Evolutionary conservation across 2,797 vertebrate species (phyloP), one percentile per base, ranked within the genome.

Genomic region (Dermochelys coriacea): DNA sequence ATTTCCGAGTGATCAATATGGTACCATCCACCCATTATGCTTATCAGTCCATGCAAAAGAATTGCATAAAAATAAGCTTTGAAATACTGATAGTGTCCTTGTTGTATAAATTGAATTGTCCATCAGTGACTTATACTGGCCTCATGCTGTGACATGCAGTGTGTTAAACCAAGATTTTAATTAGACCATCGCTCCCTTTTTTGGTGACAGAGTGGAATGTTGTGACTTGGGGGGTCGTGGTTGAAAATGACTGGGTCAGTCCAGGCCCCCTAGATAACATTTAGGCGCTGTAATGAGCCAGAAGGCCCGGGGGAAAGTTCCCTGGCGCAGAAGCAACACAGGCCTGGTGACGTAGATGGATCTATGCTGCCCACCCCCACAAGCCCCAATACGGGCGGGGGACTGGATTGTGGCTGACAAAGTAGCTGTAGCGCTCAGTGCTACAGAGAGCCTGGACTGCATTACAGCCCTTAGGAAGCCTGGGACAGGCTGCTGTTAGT

Each of bases 111-210:
- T 37, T 75, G 78, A 80, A 55, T 8, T 19, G 41, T 10, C 3
- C 21, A 8, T 87, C 77, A 49, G 21, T 45, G 15, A n/a, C 59
- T 61, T 68, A 23, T 9, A 9, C 0, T 2, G 1, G 61, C 6
- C 18, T 14, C 64, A 52, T 18, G 34, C n/a, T 75, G 82, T n/a
- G 54, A 25, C 21, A 41, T 12, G 57, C 49, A 3, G 3, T 29
- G 80, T 87, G 23, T 5, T 21, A 68, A 23, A 50, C 37, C n/a
- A 82, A 29, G 1, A 7, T 59, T 84, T 34, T 55, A 49, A 0
- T 3, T 8, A 45, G 31, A 52, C 25, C 12, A 45, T 0, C 0
- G 0, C 25, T 81, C 79, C 2, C 11, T 14, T 3, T 3, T 2
- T 29, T 3, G 52, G 31, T 12, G 52, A 2, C 0, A 2, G 37